phyloP scores from a whole-genome alignment of 2,113 vertebrate species.

The Triplophysa tibetana region DNA sequence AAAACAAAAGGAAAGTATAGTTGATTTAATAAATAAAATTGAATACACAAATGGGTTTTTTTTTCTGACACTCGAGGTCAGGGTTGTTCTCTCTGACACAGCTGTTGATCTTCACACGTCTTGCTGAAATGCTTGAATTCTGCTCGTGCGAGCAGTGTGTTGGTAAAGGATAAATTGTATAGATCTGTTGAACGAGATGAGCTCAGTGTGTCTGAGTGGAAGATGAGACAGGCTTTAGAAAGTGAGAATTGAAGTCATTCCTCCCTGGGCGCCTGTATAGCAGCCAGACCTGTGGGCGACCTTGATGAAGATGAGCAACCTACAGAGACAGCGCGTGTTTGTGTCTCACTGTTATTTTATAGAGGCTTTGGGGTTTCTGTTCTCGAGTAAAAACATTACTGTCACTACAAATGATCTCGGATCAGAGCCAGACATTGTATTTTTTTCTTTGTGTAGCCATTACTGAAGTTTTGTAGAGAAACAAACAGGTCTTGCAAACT shows the following conservation, averaged over 20 bases:
- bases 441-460: not conserved
- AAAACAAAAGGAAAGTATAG: not conserved
- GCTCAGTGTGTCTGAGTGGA: conserved; percentile 57
- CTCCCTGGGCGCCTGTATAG: conserved; percentile 26
- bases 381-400: conserved; percentile 35
- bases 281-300: conserved; percentile 65
- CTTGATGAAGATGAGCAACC: conserved; percentile 70
- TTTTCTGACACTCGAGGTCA: not conserved
- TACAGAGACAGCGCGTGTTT: conserved; percentile 43
- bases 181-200: conserved; percentile 66
- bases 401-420: conserved; percentile 28
- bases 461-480: not conserved
- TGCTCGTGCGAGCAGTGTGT: conserved; percentile 47
- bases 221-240: conserved; percentile 42
- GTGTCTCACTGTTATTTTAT: not conserved
- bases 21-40: not conserved
- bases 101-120: conserved; percentile 36
- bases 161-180: conserved; percentile 62
- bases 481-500: not conserved
- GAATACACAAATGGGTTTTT: too few species aligned
- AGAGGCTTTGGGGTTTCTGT: not conserved
- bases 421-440: not conserved
- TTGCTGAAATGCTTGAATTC: conserved; percentile 56
- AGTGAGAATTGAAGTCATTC: conserved; percentile 39
- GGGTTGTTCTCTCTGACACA: not conserved